Evolutionary conservation across 2,113 vertebrate species (phyloP).

Genomic region (Phalacrocorax aristotelis): DNA sequence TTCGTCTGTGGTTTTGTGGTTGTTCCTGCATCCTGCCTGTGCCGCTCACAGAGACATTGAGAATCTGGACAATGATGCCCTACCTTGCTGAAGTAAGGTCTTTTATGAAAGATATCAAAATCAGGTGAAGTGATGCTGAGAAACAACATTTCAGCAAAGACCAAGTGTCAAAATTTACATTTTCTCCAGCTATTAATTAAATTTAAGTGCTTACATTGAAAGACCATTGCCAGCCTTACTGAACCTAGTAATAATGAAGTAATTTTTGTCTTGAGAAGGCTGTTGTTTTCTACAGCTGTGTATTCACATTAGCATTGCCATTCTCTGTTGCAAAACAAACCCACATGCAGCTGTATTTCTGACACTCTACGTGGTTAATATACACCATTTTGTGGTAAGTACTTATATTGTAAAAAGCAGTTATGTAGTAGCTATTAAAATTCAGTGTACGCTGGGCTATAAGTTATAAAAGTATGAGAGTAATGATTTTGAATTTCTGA

Average conservation of each 20-base stretch:
- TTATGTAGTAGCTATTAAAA: neutral
- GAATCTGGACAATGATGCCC: neutral
- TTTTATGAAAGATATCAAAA: neutral
- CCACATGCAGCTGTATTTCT: neutral
- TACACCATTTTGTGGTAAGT: neutral
- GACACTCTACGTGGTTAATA: neutral
- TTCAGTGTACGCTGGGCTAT: neutral
- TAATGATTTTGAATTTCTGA: neutral
- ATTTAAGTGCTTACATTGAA: neutral
- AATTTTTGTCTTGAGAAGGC: neutral
- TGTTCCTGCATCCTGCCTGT: neutral
- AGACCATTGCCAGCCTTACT: neutral
- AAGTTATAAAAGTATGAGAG: neutral
- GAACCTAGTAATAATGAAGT: neutral
- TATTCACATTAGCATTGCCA: neutral
- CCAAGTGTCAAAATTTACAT: neutral
- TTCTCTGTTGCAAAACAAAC: neutral
- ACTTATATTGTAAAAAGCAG: neutral
- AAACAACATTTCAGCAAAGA: neutral
- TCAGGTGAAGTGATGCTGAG: neutral
- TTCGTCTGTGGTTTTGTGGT: neutral
- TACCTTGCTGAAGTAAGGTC: neutral
- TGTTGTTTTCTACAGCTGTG: neutral
- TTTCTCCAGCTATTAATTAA: neutral
- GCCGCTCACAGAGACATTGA: neutral